phyloP scores from a whole-genome alignment of 2,797 vertebrate genomes.

The Nyctibius grandis region DNA sequence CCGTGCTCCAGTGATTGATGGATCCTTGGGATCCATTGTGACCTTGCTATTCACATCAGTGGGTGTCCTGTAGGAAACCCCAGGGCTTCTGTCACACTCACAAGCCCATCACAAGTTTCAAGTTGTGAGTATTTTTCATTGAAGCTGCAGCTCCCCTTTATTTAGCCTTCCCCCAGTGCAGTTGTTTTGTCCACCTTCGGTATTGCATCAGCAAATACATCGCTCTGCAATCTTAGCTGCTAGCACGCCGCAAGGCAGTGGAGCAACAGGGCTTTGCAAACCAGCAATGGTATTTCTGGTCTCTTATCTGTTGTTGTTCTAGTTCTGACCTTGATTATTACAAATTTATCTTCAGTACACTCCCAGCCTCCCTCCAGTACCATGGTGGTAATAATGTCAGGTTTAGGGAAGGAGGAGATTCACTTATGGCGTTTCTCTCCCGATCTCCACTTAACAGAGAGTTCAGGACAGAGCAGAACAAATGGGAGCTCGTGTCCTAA shows the following conservation, averaged over 20 bases:
- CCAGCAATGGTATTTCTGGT: background rate
- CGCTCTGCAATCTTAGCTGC: background rate
- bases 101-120: background rate
- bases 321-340: background rate
- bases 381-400: background rate
- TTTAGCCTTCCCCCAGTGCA: background rate
- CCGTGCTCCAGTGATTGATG: background rate
- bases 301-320: background rate
- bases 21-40: slow-evolving; percentile 8
- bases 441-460: background rate
- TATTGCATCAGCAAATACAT: background rate
- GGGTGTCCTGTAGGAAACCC: background rate
- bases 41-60: background rate
- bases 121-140: background rate
- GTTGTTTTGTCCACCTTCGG: background rate
- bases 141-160: slow-evolving; percentile 13
- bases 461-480: background rate
- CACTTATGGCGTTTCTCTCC: background rate
- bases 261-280: background rate
- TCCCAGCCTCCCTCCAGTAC: background rate
- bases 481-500: background rate
- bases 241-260: background rate
- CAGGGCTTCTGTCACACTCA: slow-evolving; percentile 15
- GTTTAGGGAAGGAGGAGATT: background rate
- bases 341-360: background rate